A percentile compares a stretch with the other conserved stretches of the same genome.
Conservation (phyloP, 2,888 invertebrate species). For the Lepas anatifera region DNA sequence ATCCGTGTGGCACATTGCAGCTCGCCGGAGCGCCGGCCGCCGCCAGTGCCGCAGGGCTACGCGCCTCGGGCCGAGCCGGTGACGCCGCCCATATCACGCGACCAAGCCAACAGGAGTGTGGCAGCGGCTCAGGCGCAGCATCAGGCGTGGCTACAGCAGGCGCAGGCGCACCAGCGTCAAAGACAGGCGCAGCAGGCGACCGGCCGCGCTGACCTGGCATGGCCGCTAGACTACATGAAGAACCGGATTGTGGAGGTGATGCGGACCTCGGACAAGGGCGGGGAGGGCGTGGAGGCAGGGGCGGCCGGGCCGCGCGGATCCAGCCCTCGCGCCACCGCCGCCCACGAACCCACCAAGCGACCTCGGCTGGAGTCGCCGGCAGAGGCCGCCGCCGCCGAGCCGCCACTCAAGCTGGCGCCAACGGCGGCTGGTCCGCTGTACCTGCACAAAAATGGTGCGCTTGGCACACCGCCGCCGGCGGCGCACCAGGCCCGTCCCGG, state of each 20-base stretch:
- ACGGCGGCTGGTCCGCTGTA: neutral
- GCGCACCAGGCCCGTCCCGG: neutral
- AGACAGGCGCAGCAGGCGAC: neutral
- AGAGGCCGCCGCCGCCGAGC: neutral
- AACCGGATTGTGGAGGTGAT: slow-evolving; percentile 23
- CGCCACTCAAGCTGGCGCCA: neutral
- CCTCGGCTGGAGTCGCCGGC: neutral
- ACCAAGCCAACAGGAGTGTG: neutral
- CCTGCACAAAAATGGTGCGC: neutral
- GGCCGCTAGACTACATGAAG: slow-evolving; percentile 20
- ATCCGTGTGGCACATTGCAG: slow-evolving; percentile 23
- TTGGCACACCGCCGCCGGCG: neutral
- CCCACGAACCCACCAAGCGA: neutral
- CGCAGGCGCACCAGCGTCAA: neutral
- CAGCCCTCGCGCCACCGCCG: too few relatives aligned
- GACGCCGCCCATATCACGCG: neutral
- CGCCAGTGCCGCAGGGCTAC: neutral
- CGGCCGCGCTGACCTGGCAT: neutral
- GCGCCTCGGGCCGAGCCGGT: neutral
- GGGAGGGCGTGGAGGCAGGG: neutral
- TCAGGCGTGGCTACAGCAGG: neutral
- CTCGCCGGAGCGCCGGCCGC: slow-evolving; percentile 13
- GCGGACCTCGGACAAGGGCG: slow-evolving; percentile 18
- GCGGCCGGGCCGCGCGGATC: too few relatives aligned
- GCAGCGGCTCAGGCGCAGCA: neutral